Evolutionary conservation across 2,888 invertebrate species (phyloP).

Genomic region (Pollenia amentaria): DNA sequence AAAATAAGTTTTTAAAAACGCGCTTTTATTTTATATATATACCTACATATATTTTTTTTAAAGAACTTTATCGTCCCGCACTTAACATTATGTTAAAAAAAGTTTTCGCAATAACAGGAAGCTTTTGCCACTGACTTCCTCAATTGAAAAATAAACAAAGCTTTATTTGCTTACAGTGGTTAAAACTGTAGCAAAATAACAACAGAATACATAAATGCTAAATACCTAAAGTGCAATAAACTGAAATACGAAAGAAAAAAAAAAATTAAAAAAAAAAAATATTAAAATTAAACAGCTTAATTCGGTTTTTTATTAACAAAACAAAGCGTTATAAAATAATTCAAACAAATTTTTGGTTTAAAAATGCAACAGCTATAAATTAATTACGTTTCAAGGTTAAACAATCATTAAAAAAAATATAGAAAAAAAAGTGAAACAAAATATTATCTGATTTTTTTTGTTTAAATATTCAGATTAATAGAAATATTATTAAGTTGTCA

Average conservation of each 20-base stretch:
- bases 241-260: background rate
- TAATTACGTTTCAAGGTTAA: constrained; percentile 43
- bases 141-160: constrained; percentile 1
- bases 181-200: constrained; percentile 6
- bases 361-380: constrained; percentile 31
- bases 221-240: constrained; percentile 40
- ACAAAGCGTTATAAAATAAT: constrained; percentile 18
- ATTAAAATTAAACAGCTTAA: background rate
- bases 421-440: background rate
- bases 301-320: constrained; percentile 24
- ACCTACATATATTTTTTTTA: too few relatives aligned
- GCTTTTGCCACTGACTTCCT: background rate
- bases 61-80: background rate
- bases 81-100: background rate
- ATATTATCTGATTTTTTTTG: constrained; percentile 22
- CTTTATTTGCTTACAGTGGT: constrained; percentile 47
- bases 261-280: constrained; percentile 11
- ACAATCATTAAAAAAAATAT: background rate
- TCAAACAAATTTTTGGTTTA: background rate
- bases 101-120: background rate
- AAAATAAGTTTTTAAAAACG: too few relatives aligned
- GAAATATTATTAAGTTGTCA: constrained; percentile 8
- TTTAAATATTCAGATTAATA: constrained; percentile 19
- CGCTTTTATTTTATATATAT: too few relatives aligned
- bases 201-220: background rate